These are phyloP conservation scores for Brachypteracias leptosomus DNA, from an alignment of 2,113 vertebrate genomes.

Conservation along the genomic window DNA sequence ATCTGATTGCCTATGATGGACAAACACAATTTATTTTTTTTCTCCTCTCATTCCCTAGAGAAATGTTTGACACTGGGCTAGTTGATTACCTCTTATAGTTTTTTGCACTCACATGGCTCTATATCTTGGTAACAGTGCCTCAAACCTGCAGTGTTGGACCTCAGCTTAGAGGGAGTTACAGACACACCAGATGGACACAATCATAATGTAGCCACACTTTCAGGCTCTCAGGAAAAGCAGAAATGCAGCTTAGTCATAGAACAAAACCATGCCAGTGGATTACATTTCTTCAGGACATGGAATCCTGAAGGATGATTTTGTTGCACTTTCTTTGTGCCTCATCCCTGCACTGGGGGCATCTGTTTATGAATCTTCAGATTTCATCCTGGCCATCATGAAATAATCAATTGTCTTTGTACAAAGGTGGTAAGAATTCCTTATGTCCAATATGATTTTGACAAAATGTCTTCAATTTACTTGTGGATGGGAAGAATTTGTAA, in stretches of 20 bases:
- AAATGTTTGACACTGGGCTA: neutral
- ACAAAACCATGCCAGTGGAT: neutral
- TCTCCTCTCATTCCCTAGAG: neutral
- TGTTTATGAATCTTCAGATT: neutral
- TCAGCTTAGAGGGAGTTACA: neutral
- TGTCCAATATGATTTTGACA: neutral
- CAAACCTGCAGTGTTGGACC: neutral
- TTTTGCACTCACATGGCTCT: neutral
- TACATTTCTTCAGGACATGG: neutral
- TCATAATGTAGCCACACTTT: neutral
- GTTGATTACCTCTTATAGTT: neutral
- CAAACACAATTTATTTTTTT: neutral
- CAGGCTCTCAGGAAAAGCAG: neutral
- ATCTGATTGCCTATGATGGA: neutral
- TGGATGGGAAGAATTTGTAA: neutral
- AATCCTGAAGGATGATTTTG: neutral
- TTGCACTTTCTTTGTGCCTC: neutral
- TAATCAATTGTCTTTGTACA: neutral
- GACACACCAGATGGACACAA: neutral
- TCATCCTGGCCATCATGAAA: neutral
- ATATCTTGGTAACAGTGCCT: neutral
- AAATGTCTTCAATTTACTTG: neutral
- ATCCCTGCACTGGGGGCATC: neutral
- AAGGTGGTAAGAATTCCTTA: neutral
- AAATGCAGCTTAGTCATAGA: neutral